phyloP scores from a whole-genome alignment of 2,113 vertebrate genomes.

The Anolis carolinensis region DNA sequence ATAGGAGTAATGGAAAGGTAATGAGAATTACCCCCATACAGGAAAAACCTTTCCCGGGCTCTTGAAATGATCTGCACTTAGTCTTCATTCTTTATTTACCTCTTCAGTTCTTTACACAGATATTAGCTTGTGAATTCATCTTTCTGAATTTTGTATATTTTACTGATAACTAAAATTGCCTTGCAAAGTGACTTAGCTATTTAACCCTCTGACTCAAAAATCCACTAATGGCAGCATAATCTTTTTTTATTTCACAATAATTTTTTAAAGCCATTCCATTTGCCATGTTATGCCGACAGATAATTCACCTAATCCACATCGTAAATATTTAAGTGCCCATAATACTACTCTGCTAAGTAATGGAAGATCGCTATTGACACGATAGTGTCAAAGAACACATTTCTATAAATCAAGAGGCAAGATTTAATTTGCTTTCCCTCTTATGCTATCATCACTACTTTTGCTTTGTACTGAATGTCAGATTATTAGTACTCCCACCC shows the following conservation, averaged over 20 bases:
- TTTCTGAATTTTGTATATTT: not conserved
- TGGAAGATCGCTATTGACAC: not conserved
- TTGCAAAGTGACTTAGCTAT: not conserved
- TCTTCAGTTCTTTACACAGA: not conserved
- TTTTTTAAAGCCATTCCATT: not conserved
- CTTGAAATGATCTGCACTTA: not conserved
- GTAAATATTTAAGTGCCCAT: slow-evolving; percentile 3
- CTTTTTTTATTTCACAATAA: not conserved
- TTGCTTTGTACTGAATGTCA: not conserved
- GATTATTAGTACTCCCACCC: slow-evolving; percentile 23
- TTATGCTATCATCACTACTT: not conserved
- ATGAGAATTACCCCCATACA: too few species aligned
- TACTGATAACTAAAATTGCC: not conserved
- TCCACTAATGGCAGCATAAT: not conserved
- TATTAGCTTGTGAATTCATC: not conserved
- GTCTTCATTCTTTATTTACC: not conserved
- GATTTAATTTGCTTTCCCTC: slow-evolving; percentile 2
- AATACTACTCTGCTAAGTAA: not conserved
- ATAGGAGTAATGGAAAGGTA: too few species aligned
- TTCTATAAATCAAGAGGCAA: slow-evolving; percentile 9
- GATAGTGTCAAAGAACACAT: not conserved
- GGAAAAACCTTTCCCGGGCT: too few species aligned
- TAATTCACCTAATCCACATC: not conserved
- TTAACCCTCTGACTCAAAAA: not conserved
- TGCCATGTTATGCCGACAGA: not conserved